Evolutionary conservation across 2,888 invertebrate species (phyloP).

Genomic region (Thumatha senex): DNA sequence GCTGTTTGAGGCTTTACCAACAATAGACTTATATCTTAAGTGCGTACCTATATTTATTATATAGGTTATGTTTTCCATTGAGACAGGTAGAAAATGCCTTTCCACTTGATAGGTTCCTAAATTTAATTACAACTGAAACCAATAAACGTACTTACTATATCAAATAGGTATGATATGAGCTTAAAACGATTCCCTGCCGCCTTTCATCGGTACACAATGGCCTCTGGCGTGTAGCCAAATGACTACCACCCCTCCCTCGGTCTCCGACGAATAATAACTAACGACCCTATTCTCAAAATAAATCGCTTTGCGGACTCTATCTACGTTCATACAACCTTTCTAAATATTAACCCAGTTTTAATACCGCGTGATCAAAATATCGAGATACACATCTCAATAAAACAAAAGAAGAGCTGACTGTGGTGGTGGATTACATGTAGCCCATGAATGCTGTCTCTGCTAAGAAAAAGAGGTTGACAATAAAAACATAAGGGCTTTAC

Average conservation of each 20-base stretch:
- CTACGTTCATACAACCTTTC: constrained; percentile 1
- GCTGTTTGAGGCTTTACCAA: too few species aligned
- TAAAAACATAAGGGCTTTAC: too few species aligned
- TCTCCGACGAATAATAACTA: constrained; percentile 14
- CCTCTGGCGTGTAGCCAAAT: constrained; percentile 21
- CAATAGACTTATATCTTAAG: too few species aligned
- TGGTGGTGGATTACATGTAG: too few species aligned
- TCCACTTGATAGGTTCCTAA: too few species aligned
- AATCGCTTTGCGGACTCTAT: constrained; percentile 19
- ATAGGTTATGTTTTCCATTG: background rate
- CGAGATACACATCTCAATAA: too few species aligned
- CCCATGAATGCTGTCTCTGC: too few species aligned
- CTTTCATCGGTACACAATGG: constrained; percentile 32
- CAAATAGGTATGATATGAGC: constrained; percentile 18
- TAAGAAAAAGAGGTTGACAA: too few species aligned
- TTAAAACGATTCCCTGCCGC: constrained; percentile 18
- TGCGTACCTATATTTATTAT: too few species aligned
- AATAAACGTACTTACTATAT: constrained; percentile 11
- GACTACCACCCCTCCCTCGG: constrained; percentile 2
- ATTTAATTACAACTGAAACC: too few species aligned
- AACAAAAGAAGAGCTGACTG: too few species aligned
- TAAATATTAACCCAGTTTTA: constrained; percentile 2
- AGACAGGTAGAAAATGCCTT: background rate
- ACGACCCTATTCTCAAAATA: constrained; percentile 16
- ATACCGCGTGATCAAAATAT: background rate